Evolutionary conservation across 2,888 invertebrate species (phyloP).

Genomic region (Apeira syringaria): DNA sequence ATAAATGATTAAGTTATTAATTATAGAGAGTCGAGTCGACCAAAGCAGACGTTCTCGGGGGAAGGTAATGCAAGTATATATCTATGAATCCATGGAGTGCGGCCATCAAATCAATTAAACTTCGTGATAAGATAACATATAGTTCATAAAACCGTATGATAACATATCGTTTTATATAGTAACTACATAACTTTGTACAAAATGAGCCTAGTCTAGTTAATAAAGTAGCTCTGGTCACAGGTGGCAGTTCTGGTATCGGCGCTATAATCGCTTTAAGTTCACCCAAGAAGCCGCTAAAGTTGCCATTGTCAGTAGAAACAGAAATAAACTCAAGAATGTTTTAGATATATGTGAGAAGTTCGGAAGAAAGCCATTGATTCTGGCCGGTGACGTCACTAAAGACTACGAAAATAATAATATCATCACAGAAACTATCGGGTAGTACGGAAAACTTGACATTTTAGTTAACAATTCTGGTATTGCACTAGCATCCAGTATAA

Average conservation of each 20-base stretch:
- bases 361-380: slow-evolving; percentile 33
- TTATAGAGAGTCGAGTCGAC: too few species aligned
- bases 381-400: slow-evolving; percentile 39
- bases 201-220: slow-evolving; percentile 37
- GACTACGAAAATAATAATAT: slow-evolving; percentile 34
- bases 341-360: slow-evolving; percentile 31
- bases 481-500: slow-evolving; percentile 25
- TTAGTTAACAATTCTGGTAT: slow-evolving; percentile 47
- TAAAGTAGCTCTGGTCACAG: slow-evolving; percentile 41
- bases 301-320: slow-evolving; percentile 39
- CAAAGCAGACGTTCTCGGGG: too few species aligned
- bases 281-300: slow-evolving; percentile 33
- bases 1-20: too few species aligned
- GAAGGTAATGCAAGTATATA: too few species aligned
- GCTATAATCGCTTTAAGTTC: slow-evolving; percentile 35
- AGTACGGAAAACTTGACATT: slow-evolving; percentile 44
- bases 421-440: slow-evolving; percentile 30
- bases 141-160: too few species aligned
- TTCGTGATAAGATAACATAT: too few species aligned
- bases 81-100: too few species aligned
- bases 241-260: slow-evolving; percentile 40
- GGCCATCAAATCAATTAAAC: too few species aligned
- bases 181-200: too few species aligned
- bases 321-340: slow-evolving; percentile 33
- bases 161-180: too few species aligned